Evolutionary conservation across 2,113 vertebrate species (phyloP).

Genomic region (Hippolais icterina): DNA sequence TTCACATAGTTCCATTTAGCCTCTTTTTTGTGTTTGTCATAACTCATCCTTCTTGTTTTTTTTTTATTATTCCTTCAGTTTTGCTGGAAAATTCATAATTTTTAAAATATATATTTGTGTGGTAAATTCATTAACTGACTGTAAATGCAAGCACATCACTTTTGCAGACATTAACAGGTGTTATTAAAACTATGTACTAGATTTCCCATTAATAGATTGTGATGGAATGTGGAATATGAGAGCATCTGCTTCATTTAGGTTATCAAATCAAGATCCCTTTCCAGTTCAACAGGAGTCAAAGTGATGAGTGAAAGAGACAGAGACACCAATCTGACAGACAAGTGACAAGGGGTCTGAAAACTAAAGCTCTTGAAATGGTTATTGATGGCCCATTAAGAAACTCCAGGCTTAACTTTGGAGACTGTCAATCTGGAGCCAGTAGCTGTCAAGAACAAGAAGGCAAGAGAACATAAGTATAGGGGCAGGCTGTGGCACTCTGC

Average conservation of each 20-base stretch:
- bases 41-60: too few relatives aligned
- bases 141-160: background rate
- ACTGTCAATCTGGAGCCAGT: background rate
- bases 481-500: background rate
- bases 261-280: background rate
- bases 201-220: background rate
- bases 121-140: background rate
- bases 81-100: background rate
- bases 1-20: background rate
- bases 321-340: background rate
- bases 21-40: background rate
- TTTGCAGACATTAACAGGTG: background rate
- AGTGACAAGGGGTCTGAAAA: background rate
- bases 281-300: background rate
- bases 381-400: background rate
- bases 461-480: fast-evolving
- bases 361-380: background rate
- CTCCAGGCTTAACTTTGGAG: background rate
- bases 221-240: background rate
- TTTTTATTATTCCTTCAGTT: background rate
- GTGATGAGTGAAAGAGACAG: background rate
- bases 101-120: background rate
- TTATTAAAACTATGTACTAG: background rate
- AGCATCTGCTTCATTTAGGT: background rate
- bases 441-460: background rate